Evolutionary conservation across 2,113 vertebrate genomes (phyloP), one percentile per base, ranked within the genome.

Genomic region (Seriola rivoliana): DNA sequence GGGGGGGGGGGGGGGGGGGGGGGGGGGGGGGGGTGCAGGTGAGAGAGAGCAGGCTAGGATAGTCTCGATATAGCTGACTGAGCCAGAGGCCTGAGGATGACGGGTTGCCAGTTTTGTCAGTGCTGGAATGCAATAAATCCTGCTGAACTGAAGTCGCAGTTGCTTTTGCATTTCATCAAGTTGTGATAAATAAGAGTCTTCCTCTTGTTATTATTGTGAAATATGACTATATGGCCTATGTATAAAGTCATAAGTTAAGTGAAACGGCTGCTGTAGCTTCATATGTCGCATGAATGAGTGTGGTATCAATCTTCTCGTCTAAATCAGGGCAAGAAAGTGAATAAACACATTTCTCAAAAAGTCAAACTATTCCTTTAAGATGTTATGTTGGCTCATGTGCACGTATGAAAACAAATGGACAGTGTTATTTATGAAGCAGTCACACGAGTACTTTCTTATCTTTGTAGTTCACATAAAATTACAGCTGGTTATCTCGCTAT

Each of bases 111-210:
- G 55, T 73, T 82, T 79, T 80, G 66, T 74, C 81, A 70, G 40
- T 25, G 58, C 78, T 81, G 86, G 87, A 91, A 93, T 89, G 85
- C 44, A 69, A 90, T 76, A 81, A 85, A 65, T 88, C 89, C 75
- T 67, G 84, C 67, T 65, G 44, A 50, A 63, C 82, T 58, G 54
- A 77, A 44, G 69, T 55, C 60, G 48, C 60, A 0, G 11, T 74
- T 80, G 52, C 58, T 82, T 87, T 86, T 64, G 38, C 54, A 44
- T 83, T 73, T 85, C 23, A 78, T 81, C 25, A 73, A 67, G 59
- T 65, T 71, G 29, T 64, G 68, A 71, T 77, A 32, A 78, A 58
- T 79, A 23, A 69, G 23, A 67, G 23, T 78, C 23, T 21, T 58
- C 36, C 34, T 32, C 34, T 14, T 57, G n/a, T 66, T 38, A 59